Evolutionary conservation across 2,113 vertebrate genomes (phyloP), one percentile per base, ranked within the genome.

Genomic region (Terrapene triunguis): DNA sequence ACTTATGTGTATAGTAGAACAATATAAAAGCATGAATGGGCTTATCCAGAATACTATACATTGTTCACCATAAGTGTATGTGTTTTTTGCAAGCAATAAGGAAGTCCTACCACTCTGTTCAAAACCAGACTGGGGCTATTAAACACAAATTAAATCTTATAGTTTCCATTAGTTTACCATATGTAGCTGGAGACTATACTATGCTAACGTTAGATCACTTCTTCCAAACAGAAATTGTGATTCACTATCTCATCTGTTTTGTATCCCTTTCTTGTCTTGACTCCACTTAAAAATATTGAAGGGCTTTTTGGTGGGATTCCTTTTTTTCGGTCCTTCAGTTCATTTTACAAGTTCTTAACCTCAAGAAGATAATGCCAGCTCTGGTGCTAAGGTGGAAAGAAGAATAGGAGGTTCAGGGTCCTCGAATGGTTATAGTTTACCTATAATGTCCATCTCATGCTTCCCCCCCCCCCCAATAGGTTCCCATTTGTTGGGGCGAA

Each of bases 121-220:
- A 88, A 90, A 91, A 88, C 1, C 90, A 93, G 94, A 79, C 81
- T 96, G 86, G 84, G 95, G 65, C 81, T 92, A 81, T 95, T 96
- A 97, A 96, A 65, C 87, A 96, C 79, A 94, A 89, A 89, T 50
- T 93, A 69, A 89, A 96, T 65, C 84, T 93, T 89, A 95, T 48
- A 84, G 50, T 96, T 96, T 96, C 90, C 83, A 95, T 96, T 96
- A 87, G 94, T 92, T 91, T 95, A 93, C 42, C 55, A 74, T 57
- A 44, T 2, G 0, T 88, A 80, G 84, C 80, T 96, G 89, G 55
- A 95, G 90, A 94, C 80, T 62, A 72, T 53, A 82, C 55, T 59
- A 2, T 79, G 65, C 42, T 79, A 94, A 95, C 14, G 86, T 62
- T 79, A 95, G 85, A 88, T 78, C 69, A 72, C 80, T 44, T 0